Conservation (phyloP, 1,140 invertebrate genomes). For the Hycleus cichorii region DNA sequence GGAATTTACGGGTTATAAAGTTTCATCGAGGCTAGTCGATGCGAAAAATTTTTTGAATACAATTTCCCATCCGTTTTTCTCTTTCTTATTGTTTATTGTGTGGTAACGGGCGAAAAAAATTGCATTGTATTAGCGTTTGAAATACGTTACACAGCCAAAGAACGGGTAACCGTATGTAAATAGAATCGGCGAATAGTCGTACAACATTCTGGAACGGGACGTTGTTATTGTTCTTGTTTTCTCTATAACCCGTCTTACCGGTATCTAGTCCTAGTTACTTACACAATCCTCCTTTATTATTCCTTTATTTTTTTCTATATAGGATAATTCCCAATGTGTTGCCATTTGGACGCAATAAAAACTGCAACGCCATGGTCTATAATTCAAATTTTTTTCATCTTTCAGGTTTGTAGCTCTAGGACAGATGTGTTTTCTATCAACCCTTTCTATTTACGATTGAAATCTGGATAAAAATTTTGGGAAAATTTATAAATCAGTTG, state of each 20-base stretch:
- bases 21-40: too few relatives aligned
- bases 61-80: neutral
- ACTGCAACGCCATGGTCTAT: constrained; percentile 4
- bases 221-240: constrained; percentile 18
- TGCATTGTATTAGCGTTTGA: constrained; percentile 21
- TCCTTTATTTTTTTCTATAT: too few relatives aligned
- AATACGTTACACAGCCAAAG: constrained; percentile 20
- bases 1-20: too few relatives aligned
- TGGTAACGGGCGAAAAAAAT: constrained; percentile 5
- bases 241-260: constrained; percentile 24
- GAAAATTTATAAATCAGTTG: neutral
- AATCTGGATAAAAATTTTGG: too few relatives aligned
- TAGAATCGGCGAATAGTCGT: constrained; percentile 24
- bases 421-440: too few relatives aligned
- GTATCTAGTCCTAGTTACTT: constrained; percentile 15
- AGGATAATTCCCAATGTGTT: constrained; percentile 11
- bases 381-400: too few relatives aligned
- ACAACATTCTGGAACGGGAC: constrained; percentile 20
- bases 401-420: too few relatives aligned
- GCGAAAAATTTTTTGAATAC: too few relatives aligned
- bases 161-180: constrained; percentile 10
- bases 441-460: too few relatives aligned
- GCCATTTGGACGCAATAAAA: constrained; percentile 28
- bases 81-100: neutral
- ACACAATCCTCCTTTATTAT: too few relatives aligned